phyloP scores from a whole-genome alignment of 2,888 invertebrate species.

The Sipha maydis region DNA sequence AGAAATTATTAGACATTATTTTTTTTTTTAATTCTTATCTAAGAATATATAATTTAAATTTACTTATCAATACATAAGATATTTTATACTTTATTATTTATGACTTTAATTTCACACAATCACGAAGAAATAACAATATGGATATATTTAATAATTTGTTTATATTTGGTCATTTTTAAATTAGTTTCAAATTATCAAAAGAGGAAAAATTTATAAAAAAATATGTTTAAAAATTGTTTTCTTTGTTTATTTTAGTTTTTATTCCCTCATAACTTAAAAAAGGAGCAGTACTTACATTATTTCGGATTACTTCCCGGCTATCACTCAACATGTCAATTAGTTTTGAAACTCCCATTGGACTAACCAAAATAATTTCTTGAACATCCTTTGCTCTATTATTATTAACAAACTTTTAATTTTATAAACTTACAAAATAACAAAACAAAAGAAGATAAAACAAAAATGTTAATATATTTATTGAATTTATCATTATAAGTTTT shows the following conservation, averaged over 20 bases:
- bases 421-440: background rate
- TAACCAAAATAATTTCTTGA: slow-evolving; percentile 86
- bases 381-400: slow-evolving; percentile 79
- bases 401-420: slow-evolving; percentile 39
- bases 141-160: too few relatives aligned
- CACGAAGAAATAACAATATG: background rate
- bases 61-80: too few relatives aligned
- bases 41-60: too few relatives aligned
- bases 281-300: slow-evolving; percentile 77
- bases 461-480: too few relatives aligned
- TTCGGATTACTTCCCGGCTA: slow-evolving; percentile 92
- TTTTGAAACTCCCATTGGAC: slow-evolving; percentile 97
- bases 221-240: background rate
- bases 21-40: too few relatives aligned
- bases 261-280: background rate
- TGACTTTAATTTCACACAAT: too few relatives aligned
- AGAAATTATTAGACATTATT: too few relatives aligned
- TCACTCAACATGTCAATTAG: slow-evolving; percentile 96
- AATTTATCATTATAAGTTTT: background rate
- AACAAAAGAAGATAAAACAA: background rate
- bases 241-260: background rate
- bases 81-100: background rate
- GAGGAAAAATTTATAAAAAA: background rate
- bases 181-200: background rate
- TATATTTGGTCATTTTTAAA: background rate